Conservation (phyloP, 2,888 invertebrate genomes). For the Drosophila fungiperda region DNA sequence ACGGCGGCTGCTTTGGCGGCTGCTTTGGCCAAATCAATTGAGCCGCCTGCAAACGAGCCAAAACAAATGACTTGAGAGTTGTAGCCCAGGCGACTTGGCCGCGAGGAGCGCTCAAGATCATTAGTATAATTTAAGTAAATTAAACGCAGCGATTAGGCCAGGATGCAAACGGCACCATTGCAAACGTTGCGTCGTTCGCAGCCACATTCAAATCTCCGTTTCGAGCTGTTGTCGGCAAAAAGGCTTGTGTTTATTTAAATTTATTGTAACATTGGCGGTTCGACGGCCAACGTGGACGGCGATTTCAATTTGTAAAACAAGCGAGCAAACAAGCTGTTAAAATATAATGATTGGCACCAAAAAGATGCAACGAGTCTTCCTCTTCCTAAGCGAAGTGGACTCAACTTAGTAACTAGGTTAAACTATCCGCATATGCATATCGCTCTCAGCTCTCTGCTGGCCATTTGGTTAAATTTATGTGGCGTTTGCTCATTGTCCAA, state of each 20-base stretch:
- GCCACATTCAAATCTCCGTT: constrained; percentile 24
- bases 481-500: constrained; percentile 75
- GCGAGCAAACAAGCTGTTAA: constrained; percentile 80
- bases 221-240: constrained; percentile 56
- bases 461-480: constrained; percentile 67
- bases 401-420: constrained; percentile 60
- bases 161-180: constrained; percentile 69
- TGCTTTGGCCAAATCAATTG: constrained; percentile 80
- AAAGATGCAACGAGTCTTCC: constrained; percentile 41
- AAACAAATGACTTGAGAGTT: constrained; percentile 76
- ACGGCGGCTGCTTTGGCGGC: constrained; percentile 74
- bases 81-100: constrained; percentile 44
- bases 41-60: constrained; percentile 77
- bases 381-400: not conserved
- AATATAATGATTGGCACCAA: constrained; percentile 79
- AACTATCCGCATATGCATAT: constrained; percentile 74
- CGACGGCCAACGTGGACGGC: constrained; percentile 49
- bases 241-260: constrained; percentile 79
- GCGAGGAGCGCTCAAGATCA: constrained; percentile 73
- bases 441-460: constrained; percentile 40
- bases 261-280: constrained; percentile 74
- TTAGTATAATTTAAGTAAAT: constrained; percentile 84
- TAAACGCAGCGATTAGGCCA: constrained; percentile 82
- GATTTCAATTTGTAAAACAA: constrained; percentile 81
- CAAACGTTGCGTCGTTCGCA: constrained; percentile 35